Percentiles rank a stretch among this genome's conserved stretches.
Conservation (phyloP, 1,140 invertebrate species). For the Cherax destructor region DNA sequence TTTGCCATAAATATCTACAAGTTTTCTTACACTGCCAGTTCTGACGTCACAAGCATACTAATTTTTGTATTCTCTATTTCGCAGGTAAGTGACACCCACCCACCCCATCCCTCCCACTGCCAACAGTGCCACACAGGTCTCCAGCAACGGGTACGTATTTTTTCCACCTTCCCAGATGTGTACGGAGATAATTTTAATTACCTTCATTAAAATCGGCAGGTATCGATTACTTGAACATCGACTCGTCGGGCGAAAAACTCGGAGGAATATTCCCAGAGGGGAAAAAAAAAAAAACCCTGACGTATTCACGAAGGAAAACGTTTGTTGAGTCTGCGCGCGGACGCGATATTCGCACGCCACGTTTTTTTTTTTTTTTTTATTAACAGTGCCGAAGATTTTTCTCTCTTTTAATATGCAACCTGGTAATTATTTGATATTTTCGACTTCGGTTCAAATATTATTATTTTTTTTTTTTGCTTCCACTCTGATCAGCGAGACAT, state of each 20-base stretch:
- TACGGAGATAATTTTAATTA: constrained; percentile 20
- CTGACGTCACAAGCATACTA: background rate
- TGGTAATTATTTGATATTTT: background rate
- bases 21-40: background rate
- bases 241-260: background rate
- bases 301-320: too few relatives aligned
- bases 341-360: too few relatives aligned
- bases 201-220: constrained; percentile 14
- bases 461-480: too few relatives aligned
- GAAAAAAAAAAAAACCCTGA: background rate
- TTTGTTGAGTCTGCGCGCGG: too few relatives aligned
- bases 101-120: too few relatives aligned
- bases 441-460: too few relatives aligned
- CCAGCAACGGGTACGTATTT: background rate
- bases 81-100: constrained; percentile 15
- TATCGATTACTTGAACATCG: background rate
- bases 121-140: background rate
- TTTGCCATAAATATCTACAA: background rate
- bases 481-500: too few relatives aligned
- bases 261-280: background rate
- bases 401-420: background rate
- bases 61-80: background rate
- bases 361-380: background rate
- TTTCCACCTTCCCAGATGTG: background rate
- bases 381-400: too few relatives aligned